These are phyloP conservation scores for Remorina albescens DNA, from an alignment of 2,797 vertebrate genomes.

Conservation along the genomic window DNA sequence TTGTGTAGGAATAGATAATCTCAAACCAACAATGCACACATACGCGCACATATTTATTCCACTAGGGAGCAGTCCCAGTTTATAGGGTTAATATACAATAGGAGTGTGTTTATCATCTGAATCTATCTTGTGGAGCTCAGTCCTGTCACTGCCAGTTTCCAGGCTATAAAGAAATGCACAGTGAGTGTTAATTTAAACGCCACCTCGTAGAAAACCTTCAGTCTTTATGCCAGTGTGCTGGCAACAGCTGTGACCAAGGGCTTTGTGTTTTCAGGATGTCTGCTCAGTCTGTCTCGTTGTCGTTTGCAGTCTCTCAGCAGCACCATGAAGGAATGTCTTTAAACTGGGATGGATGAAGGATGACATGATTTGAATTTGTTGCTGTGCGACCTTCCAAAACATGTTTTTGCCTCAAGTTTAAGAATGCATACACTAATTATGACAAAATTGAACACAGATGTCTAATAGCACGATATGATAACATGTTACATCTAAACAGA, in stretches of 20 bases:
- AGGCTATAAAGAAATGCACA: constrained; percentile 35
- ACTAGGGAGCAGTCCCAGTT: constrained; percentile 35
- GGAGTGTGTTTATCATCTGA: constrained; percentile 31
- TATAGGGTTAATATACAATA: constrained; percentile 39
- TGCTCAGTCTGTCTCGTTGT: not conserved
- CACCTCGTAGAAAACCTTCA: constrained; percentile 38
- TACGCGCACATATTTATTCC: constrained; percentile 25
- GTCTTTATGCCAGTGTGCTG: not conserved
- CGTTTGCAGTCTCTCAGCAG: no score
- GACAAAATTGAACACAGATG: no score
- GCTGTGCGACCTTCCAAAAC: no score
- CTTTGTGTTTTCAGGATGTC: not conserved
- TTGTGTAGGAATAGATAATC: constrained; percentile 20
- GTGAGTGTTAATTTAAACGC: constrained; percentile 23
- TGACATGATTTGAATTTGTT: no score
- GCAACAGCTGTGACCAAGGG: not conserved
- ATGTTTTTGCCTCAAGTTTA: no score
- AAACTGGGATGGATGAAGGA: no score
- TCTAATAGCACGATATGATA: no score
- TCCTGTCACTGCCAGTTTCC: constrained; percentile 29
- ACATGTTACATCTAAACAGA: no score
- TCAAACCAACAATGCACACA: constrained; percentile 12
- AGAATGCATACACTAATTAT: no score
- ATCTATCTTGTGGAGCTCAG: constrained; percentile 26
- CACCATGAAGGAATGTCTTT: no score